Evolutionary conservation across 2,113 vertebrate species (phyloP), one percentile per base, ranked within the genome.

Genomic region (Oryzias javanicus): DNA sequence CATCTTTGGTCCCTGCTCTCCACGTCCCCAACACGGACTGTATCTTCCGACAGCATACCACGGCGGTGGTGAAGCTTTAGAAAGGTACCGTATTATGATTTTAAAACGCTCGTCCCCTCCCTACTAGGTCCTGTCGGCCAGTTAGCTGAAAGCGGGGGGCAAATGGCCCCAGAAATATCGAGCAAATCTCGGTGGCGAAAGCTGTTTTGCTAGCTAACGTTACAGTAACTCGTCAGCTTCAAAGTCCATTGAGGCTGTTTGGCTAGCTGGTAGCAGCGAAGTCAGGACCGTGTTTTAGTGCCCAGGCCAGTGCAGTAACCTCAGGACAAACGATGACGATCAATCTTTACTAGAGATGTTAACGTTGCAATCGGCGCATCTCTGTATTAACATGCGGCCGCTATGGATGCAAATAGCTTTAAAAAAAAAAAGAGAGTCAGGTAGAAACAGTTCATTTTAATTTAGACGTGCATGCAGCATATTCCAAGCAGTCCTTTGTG

Each of bases 1-100:
- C 95, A 96, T 96, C 94, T 97, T 89, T 96, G 94, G 95, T 96
- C 94, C 95, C 94, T 91, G 94, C 93, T 93, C 94, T 94, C 93
- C 93, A 94, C 93, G 93, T 95, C 94, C 94, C 94, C 94, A 92
- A 92, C 92, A 92, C 94, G 86, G 90, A 88, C 77, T 88, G 91
- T 92, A 18, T 91, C 90, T 93, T 91, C 88, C 93, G 86, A 91
- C 92, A 91, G 83, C 92, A 88, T 86, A 90, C 89, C 90, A 80
- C 92, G 89, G 91, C 92, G 67, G 91, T 86, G 90, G 87, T 91
- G 89, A 93, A 92, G 91, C 91, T 91, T 86, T 86, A 79, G 85
- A 90, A 93, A 94, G 94, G 95, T 95, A 94, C 84, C 68, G 76
- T 89, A 25, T 48, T 45, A 76, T 29, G 35, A 12, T 10, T 59